Evolutionary conservation across 2,113 vertebrate species (phyloP).

Genomic region (Alethe castanea): DNA sequence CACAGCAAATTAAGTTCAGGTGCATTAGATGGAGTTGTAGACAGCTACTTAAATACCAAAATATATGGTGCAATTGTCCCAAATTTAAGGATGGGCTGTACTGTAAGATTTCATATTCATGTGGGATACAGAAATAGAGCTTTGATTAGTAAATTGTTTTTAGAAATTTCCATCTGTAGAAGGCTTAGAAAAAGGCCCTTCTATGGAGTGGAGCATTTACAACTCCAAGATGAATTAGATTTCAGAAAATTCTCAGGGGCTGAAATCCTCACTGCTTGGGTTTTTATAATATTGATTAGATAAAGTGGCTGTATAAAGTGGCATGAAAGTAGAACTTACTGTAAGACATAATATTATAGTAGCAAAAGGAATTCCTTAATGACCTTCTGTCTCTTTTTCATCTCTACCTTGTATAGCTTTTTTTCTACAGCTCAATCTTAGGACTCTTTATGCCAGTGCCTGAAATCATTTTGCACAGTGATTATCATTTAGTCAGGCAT

Average conservation of each 20-base stretch:
- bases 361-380: neutral
- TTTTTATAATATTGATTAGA: neutral
- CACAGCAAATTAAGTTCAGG: slow-evolving; percentile 43
- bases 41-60: slow-evolving; percentile 7
- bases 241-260: neutral
- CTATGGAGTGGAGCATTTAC: neutral
- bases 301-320: neutral
- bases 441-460: neutral
- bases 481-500: neutral
- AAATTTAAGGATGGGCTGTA: neutral
- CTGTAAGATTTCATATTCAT: neutral
- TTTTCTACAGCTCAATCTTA: neutral
- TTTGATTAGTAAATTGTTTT: slow-evolving; percentile 4
- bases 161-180: neutral
- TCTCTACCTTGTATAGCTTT: neutral
- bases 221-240: neutral
- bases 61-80: neutral
- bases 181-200: neutral
- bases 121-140: neutral
- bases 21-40: neutral
- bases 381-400: neutral
- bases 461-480: neutral
- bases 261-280: neutral
- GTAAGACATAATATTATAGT: neutral
- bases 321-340: neutral